Percentiles rank a stretch among this genome's conserved stretches.
phyloP scores from a whole-genome alignment of 1,140 invertebrate species.

The Calephelis nemesis region DNA sequence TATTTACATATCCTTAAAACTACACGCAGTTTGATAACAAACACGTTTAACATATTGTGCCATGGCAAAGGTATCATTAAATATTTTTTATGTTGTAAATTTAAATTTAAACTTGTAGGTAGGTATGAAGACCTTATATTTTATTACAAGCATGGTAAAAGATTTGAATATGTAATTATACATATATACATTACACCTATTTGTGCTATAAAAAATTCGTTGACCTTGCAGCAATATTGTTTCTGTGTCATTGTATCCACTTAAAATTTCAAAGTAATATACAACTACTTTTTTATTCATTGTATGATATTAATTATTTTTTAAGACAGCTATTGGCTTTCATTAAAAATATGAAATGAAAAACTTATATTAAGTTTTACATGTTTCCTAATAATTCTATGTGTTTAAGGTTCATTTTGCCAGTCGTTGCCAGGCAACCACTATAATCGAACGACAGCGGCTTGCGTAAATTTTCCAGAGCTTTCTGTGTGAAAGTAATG shows the following conservation, averaged over 20 bases:
- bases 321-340: not conserved
- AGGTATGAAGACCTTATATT: not conserved
- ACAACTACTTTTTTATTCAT: not conserved
- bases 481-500: conserved; percentile 16
- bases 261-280: not conserved
- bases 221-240: conserved; percentile 3
- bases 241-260: not conserved
- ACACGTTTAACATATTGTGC: too few relatives aligned
- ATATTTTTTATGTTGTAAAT: too few relatives aligned
- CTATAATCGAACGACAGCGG: conserved; percentile 7
- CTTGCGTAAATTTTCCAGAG: conserved; percentile 17
- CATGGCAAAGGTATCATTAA: too few relatives aligned
- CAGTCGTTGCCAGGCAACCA: conserved; percentile 19
- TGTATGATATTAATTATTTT: not conserved
- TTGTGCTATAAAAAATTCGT: conserved; percentile 5
- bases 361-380: not conserved
- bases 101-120: too few relatives aligned
- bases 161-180: not conserved
- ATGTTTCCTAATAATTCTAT: not conserved
- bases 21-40: too few relatives aligned
- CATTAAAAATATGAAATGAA: not conserved
- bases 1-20: too few relatives aligned
- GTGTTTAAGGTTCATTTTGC: conserved; percentile 3
- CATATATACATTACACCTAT: not conserved
- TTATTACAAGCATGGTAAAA: not conserved